phyloP scores from a whole-genome alignment of 2,888 invertebrate species.

The Cosmorhoe ocellata region DNA sequence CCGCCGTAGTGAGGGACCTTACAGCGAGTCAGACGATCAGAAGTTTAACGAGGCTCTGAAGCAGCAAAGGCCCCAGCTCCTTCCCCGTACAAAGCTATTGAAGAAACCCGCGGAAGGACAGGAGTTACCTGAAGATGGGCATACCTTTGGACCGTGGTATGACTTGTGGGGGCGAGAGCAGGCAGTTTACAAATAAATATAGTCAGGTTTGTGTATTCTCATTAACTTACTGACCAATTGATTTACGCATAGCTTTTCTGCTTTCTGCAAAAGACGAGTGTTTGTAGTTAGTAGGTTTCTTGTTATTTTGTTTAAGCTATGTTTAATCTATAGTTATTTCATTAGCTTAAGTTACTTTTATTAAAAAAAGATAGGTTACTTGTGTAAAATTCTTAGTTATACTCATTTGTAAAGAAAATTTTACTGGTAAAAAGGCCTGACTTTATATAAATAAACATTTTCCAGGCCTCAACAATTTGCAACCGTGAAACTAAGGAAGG shows the following conservation, averaged over 20 bases:
- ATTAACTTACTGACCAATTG: conserved; percentile 12
- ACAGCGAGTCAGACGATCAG: conserved; percentile 80
- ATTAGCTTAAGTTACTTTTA: neutral
- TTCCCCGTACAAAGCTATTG: conserved; percentile 87
- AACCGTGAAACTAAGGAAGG: conserved; percentile 93
- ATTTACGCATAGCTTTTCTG: conserved; percentile 27
- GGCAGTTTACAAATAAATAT: conserved; percentile 81
- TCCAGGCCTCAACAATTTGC: conserved; percentile 93
- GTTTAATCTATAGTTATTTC: neutral
- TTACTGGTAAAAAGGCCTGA: neutral
- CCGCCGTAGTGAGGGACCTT: conserved; percentile 69
- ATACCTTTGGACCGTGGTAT: conserved; percentile 94
- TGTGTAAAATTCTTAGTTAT: neutral
- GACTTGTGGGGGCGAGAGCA: conserved; percentile 92
- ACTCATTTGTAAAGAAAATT: too few relatives aligned
- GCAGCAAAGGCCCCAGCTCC: conserved; percentile 80
- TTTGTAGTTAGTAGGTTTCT: conserved; percentile 11
- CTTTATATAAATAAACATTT: conserved; percentile 45
- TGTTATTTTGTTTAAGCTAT: conserved; percentile 12
- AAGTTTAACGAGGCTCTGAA: conserved; percentile 79
- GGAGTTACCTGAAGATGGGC: conserved; percentile 83
- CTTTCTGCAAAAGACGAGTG: conserved; percentile 13
- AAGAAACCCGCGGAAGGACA: conserved; percentile 78
- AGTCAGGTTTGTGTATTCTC: conserved; percentile 51
- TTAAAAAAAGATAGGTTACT: neutral